These are phyloP conservation scores for Lochmaea crataegi DNA, from an alignment of 2,888 invertebrate genomes.

Conservation along the genomic window DNA sequence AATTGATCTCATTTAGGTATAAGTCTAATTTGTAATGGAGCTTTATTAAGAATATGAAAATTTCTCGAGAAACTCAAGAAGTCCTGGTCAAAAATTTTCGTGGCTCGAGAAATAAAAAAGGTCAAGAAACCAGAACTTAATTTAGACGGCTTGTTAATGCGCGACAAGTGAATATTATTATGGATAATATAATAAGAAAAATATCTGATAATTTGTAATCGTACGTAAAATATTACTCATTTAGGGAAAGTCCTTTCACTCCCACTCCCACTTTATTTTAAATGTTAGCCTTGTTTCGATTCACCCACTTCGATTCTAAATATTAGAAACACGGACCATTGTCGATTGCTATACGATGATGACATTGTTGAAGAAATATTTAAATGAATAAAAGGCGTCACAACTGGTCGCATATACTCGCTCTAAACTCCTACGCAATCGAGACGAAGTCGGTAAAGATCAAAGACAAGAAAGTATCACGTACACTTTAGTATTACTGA, in stretches of 20 bases:
- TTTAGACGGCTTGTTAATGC: too few species aligned
- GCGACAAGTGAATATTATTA: too few species aligned
- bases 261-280: not conserved
- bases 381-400: constrained; percentile 47
- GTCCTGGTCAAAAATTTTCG: too few species aligned
- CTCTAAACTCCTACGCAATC: constrained; percentile 43
- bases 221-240: not conserved
- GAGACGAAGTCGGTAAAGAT: constrained; percentile 38
- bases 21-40: too few species aligned
- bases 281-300: not conserved
- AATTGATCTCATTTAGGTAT: too few species aligned
- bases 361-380: constrained; percentile 50
- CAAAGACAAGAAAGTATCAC: constrained; percentile 42
- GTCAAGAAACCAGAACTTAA: too few species aligned
- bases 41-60: too few species aligned
- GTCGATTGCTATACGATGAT: constrained; percentile 26
- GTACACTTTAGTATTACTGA: constrained; percentile 37
- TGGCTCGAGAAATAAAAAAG: too few species aligned
- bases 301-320: not conserved
- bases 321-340: not conserved
- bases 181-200: too few species aligned
- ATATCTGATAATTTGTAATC: too few species aligned
- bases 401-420: constrained; percentile 38
- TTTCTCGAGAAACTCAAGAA: too few species aligned
- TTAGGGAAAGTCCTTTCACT: not conserved